Conservation (phyloP, 2,113 vertebrate genomes). For the Dinomys branickii region DNA sequence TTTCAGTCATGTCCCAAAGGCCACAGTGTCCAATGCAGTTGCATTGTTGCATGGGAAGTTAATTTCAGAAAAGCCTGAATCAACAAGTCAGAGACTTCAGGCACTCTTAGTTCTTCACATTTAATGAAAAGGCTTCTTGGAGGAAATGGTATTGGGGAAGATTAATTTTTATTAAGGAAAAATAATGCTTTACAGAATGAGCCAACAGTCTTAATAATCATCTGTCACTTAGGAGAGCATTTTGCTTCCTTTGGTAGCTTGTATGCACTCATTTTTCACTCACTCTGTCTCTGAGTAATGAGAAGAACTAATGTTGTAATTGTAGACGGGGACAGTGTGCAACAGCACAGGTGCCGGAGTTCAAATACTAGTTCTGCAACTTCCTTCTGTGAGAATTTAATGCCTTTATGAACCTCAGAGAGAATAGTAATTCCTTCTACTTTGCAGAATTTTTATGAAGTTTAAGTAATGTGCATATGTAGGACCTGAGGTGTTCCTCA, state of each 20-base stretch:
- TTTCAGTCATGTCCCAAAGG: neutral
- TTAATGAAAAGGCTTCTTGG: neutral
- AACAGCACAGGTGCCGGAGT: neutral
- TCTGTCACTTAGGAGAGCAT: neutral
- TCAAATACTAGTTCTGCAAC: neutral
- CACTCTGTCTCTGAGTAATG: neutral
- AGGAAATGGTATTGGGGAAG: neutral
- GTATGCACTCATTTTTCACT: neutral
- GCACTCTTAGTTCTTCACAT: neutral
- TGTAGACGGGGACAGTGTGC: neutral
- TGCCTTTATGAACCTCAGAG: neutral
- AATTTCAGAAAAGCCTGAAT: neutral
- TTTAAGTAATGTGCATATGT: neutral
- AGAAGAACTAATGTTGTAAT: neutral
- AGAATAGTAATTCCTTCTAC: neutral
- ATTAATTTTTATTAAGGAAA: slow-evolving; percentile 26
- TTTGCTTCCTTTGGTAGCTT: slow-evolving; percentile 25
- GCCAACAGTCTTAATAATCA: neutral
- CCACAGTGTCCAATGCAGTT: neutral
- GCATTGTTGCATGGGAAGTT: neutral
- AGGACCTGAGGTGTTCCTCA: neutral
- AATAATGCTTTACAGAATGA: neutral
- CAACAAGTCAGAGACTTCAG: neutral
- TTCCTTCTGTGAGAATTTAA: neutral
- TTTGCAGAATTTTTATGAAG: neutral